phyloP scores from a whole-genome alignment of 2,888 invertebrate genomes.

The Stegana nigrithorax region DNA sequence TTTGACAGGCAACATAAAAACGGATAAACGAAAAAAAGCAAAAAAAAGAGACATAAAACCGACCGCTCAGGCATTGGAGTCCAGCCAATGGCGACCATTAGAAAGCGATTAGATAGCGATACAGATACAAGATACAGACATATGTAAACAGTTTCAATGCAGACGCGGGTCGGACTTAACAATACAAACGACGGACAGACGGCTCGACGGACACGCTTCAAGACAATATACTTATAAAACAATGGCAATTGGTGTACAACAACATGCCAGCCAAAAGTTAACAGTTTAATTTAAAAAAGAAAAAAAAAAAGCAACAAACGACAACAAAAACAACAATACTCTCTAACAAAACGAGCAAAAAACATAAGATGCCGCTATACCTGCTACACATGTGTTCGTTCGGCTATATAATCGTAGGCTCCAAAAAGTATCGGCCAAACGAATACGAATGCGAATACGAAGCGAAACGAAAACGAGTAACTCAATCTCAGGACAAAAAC shows the following conservation, averaged over 20 bases:
- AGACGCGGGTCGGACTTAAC: slow-evolving; percentile 32
- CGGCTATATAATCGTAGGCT: slow-evolving; percentile 50
- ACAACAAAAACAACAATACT: slow-evolving; percentile 19
- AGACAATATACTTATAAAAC: slow-evolving; percentile 32
- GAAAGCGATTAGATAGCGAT: slow-evolving; percentile 62
- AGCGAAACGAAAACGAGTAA: slow-evolving; percentile 7
- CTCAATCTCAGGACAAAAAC: slow-evolving; percentile 55
- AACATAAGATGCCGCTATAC: slow-evolving; percentile 49
- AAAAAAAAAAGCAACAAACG: slow-evolving; percentile 16
- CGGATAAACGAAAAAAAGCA: not conserved
- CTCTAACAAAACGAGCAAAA: slow-evolving; percentile 12
- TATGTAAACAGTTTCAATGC: slow-evolving; percentile 44
- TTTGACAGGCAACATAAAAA: slow-evolving; percentile 53
- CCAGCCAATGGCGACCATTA: slow-evolving; percentile 44
- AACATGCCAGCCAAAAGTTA: slow-evolving; percentile 63
- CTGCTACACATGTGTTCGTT: slow-evolving; percentile 46
- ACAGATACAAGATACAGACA: slow-evolving; percentile 48
- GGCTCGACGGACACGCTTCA: slow-evolving; percentile 20
- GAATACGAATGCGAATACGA: slow-evolving; percentile 19
- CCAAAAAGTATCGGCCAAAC: slow-evolving; percentile 48
- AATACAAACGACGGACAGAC: slow-evolving; percentile 30
- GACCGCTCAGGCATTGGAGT: not conserved
- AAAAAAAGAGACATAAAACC: not conserved
- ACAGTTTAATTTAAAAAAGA: slow-evolving; percentile 55
- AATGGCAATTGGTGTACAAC: slow-evolving; percentile 64